Percentiles rank a stretch among this genome's conserved stretches.
These are phyloP conservation scores for Mastomys coucha DNA, from an alignment of 2,113 vertebrate species.

Conservation along the genomic window DNA sequence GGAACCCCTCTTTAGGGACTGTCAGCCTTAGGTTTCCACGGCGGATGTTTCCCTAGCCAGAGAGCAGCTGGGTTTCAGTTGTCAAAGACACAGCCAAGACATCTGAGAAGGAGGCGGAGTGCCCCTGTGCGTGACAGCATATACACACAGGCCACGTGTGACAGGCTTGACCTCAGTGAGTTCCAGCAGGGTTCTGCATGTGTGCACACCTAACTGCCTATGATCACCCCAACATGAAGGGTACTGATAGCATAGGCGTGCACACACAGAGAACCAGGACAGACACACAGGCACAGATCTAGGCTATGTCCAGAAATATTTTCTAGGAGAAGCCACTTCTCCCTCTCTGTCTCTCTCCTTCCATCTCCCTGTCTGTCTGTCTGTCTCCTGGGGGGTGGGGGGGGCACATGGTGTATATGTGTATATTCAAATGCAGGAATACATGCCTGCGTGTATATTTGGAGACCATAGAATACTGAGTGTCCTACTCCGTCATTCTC, in stretches of 20 bases:
- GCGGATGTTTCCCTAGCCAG: conserved; percentile 94
- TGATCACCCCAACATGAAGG: neutral
- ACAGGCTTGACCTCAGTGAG: neutral
- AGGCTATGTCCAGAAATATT: neutral
- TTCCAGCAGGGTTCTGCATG: neutral
- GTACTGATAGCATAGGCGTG: neutral
- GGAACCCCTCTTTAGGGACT: conserved; percentile 86
- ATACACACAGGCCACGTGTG: neutral
- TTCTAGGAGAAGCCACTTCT: neutral
- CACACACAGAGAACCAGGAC: neutral
- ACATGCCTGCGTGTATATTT: neutral
- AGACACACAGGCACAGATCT: neutral
- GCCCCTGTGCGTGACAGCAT: neutral
- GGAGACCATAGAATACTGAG: neutral
- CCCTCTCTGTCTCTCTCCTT: neutral
- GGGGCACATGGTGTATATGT: neutral
- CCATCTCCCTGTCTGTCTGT: too few relatives aligned
- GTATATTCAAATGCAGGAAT: neutral
- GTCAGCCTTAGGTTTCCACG: conserved; percentile 90
- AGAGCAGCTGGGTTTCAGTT: conserved; percentile 93
- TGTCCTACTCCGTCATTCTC: neutral
- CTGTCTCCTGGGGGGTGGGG: too few relatives aligned
- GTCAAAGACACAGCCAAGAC: conserved; percentile 89
- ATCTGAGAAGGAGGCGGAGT: conserved; percentile 84
- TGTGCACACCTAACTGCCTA: neutral